These are phyloP conservation scores for Drosophila mojavensis DNA, from an alignment of 1,140 invertebrate species.

Conservation along the genomic window DNA sequence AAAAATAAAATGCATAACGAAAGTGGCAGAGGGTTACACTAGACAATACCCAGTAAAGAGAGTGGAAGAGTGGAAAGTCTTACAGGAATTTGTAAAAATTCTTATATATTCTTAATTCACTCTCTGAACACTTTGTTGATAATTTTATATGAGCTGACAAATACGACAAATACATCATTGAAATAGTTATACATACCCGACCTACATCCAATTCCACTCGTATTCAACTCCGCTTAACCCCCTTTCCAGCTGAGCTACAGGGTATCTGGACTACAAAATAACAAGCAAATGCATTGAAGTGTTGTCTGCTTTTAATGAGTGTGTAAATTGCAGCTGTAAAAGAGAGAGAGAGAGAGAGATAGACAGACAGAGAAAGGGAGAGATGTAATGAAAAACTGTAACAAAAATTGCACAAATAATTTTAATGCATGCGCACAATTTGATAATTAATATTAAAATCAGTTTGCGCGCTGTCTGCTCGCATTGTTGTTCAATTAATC, in stretches of 20 bases:
- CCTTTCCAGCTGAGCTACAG: not conserved
- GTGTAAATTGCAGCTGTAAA: constrained; percentile 46
- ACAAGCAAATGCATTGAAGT: constrained; percentile 11
- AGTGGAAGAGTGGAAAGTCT: too few species aligned
- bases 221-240: not conserved
- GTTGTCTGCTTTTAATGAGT: constrained; percentile 57
- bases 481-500: constrained; percentile 75
- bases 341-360: not conserved
- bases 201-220: not conserved
- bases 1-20: not conserved
- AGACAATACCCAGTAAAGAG: not conserved
- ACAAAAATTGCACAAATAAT: constrained; percentile 37
- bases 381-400: too few species aligned
- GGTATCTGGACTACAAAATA: not conserved
- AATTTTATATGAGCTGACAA: too few species aligned
- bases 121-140: too few species aligned
- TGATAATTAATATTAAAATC: constrained; percentile 74
- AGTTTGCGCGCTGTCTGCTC: constrained; percentile 40
- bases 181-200: not conserved
- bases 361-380: too few species aligned
- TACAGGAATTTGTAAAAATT: too few species aligned
- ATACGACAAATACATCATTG: too few species aligned
- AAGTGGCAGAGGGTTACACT: not conserved
- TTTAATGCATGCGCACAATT: constrained; percentile 58
- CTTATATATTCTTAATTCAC: too few species aligned